Evolutionary conservation across 2,888 invertebrate genomes (phyloP).

Genomic region (Andrena bicolor): DNA sequence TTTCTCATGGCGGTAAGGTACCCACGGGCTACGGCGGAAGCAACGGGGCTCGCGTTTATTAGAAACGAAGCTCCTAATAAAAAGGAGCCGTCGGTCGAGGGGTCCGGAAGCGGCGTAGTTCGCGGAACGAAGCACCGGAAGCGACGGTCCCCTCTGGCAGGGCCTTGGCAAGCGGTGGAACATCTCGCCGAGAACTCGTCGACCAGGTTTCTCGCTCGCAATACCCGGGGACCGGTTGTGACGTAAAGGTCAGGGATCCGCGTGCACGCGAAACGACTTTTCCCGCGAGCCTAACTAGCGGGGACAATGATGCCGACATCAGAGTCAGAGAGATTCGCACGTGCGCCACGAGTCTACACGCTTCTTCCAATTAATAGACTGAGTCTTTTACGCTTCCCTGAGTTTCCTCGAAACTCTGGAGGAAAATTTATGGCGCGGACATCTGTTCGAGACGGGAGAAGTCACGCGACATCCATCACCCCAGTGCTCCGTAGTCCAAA

Average conservation of each 20-base stretch:
- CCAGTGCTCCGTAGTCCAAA: not conserved
- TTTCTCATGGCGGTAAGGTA: not conserved
- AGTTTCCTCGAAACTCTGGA: not conserved
- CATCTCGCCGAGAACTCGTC: conserved; percentile 64
- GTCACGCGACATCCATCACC: not conserved
- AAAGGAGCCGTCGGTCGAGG: conserved; percentile 11
- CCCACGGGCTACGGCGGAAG: not conserved
- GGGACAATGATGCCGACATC: conserved; percentile 23
- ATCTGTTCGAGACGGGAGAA: not conserved
- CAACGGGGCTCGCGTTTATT: conserved; percentile 25
- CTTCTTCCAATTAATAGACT: not conserved
- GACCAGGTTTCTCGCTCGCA: conserved; percentile 61
- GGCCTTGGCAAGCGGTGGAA: conserved; percentile 39
- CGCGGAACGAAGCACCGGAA: conserved; percentile 65
- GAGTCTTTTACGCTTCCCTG: not conserved
- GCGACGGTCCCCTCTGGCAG: conserved; percentile 36
- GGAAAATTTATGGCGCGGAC: too few species aligned
- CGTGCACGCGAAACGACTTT: conserved; percentile 54
- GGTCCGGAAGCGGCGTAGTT: conserved; percentile 53
- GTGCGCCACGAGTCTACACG: not conserved
- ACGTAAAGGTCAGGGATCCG: conserved; percentile 74
- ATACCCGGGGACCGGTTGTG: conserved; percentile 70
- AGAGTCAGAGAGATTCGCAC: conserved; percentile 32
- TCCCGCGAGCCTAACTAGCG: conserved; percentile 47
- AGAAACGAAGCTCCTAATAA: conserved; percentile 13